phyloP scores from a whole-genome alignment of 2,888 invertebrate genomes.

The Lasius fuliginosus region DNA sequence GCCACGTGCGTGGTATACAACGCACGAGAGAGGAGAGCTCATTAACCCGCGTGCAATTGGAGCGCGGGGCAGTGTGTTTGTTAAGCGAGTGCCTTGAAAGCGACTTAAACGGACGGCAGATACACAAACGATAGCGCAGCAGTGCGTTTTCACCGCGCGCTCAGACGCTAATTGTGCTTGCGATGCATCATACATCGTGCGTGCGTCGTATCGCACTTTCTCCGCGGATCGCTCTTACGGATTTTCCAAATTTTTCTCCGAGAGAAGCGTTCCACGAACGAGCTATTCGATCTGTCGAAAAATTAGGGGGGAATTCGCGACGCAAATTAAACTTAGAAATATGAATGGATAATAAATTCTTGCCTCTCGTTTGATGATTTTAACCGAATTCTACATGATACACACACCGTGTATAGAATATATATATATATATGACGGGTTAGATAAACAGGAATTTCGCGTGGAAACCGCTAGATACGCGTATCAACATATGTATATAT shows the following conservation, averaged over 20 bases:
- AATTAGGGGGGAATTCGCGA: not conserved
- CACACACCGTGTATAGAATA: not conserved
- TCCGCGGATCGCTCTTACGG: not conserved
- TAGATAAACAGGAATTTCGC: constrained; percentile 36
- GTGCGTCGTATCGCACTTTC: constrained; percentile 7
- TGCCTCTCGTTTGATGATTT: not conserved
- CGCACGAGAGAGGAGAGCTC: constrained; percentile 61
- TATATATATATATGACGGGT: not conserved
- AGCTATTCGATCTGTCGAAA: not conserved
- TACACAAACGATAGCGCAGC: not conserved
- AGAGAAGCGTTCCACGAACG: too few species aligned
- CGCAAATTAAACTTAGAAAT: not conserved
- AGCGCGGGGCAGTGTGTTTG: not conserved
- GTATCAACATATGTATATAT: constrained; percentile 42
- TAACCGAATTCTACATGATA: not conserved
- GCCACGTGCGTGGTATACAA: not conserved
- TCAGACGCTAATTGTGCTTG: constrained; percentile 7
- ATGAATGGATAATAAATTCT: not conserved
- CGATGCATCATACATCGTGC: not conserved
- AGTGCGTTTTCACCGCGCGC: constrained; percentile 23
- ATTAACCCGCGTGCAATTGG: constrained; percentile 67
- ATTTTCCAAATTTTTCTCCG: not conserved
- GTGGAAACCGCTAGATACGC: constrained; percentile 30
- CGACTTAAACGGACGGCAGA: constrained; percentile 38
- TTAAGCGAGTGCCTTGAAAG: constrained; percentile 22